Evolutionary conservation across 2,113 vertebrate species (phyloP).

Genomic region (Lepisosteus oculatus): DNA sequence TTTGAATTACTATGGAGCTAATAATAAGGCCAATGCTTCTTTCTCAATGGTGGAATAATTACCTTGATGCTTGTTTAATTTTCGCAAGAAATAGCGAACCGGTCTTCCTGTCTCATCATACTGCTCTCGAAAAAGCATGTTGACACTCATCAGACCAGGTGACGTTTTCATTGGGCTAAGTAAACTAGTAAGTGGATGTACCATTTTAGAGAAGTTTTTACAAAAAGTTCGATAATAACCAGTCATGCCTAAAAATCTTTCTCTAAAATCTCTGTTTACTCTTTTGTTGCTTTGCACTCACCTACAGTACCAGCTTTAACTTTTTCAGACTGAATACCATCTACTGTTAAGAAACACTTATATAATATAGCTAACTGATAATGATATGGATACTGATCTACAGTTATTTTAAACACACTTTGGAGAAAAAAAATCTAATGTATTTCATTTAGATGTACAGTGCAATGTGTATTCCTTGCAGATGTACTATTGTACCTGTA

Average conservation of each 20-base stretch:
- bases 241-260: conserved; percentile 13
- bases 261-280: too few relatives aligned
- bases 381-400: too few relatives aligned
- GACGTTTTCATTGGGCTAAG: not conserved
- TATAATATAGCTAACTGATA: too few relatives aligned
- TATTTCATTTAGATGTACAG: too few relatives aligned
- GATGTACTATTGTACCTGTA: too few relatives aligned
- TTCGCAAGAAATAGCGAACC: not conserved
- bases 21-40: not conserved
- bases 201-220: not conserved
- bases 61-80: conserved; percentile 5
- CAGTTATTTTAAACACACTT: too few relatives aligned
- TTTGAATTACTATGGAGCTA: not conserved
- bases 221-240: not conserved
- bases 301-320: too few relatives aligned
- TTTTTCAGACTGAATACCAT: too few relatives aligned
- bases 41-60: not conserved
- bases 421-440: too few relatives aligned
- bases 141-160: not conserved
- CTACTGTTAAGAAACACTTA: too few relatives aligned
- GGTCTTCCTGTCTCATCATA: conserved; percentile 7
- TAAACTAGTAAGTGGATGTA: not conserved
- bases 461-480: too few relatives aligned
- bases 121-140: conserved; percentile 14
- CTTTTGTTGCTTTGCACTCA: too few relatives aligned